phyloP scores from a whole-genome alignment of 2,888 invertebrate species.

The Amblyteles armatorius region DNA sequence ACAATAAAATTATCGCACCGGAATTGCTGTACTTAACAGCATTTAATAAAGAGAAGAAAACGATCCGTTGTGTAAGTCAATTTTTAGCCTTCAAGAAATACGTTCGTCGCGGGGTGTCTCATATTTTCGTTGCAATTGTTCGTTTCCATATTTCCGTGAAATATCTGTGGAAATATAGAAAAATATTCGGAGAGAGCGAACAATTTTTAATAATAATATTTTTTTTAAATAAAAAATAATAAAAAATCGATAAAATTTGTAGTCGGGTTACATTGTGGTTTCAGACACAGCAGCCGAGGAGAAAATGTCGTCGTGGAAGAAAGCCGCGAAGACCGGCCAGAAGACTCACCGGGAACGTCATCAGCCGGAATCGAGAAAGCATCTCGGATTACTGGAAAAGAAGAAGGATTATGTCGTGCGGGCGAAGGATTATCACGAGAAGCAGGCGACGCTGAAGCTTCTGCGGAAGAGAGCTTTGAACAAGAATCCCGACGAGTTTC shows the following conservation, averaged over 20 bases:
- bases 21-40: neutral
- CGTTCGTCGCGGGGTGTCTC: neutral
- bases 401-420: slow-evolving; percentile 94
- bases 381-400: slow-evolving; percentile 94
- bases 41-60: neutral
- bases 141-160: neutral
- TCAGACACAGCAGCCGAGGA: neutral
- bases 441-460: slow-evolving; percentile 92
- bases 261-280: neutral
- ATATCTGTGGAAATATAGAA: neutral
- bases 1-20: neutral
- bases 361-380: slow-evolving; percentile 91
- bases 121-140: neutral
- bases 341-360: slow-evolving; percentile 94
- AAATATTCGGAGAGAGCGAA: neutral
- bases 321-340: slow-evolving; percentile 93
- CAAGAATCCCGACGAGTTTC: slow-evolving; percentile 99
- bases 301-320: slow-evolving; percentile 95
- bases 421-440: slow-evolving; percentile 92
- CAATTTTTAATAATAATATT: too few species aligned
- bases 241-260: too few species aligned
- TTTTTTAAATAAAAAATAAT: too few species aligned
- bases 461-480: slow-evolving; percentile 94
- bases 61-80: neutral
- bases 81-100: neutral